These are phyloP conservation scores for Anarhynchus alexandrinus DNA, from an alignment of 2,113 vertebrate genomes.

Conservation along the genomic window DNA sequence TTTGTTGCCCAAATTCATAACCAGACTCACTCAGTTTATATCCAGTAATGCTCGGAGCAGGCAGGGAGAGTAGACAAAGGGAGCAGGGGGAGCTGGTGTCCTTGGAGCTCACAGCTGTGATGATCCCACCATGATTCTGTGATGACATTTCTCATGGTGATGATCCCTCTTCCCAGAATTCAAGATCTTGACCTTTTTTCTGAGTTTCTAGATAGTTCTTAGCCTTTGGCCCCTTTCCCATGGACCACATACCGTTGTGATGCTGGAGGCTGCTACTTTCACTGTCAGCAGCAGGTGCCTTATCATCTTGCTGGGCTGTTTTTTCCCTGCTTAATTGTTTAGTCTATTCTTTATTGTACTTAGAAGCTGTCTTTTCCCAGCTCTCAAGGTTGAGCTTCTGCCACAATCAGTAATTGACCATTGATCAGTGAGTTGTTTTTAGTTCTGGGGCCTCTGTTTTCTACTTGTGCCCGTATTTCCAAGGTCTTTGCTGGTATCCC, in stretches of 20 bases:
- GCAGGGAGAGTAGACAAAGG: not conserved
- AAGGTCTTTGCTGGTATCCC: not conserved
- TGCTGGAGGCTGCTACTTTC: not conserved
- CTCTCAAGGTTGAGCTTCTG: not conserved
- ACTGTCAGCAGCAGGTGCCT: not conserved
- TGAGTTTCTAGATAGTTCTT: not conserved
- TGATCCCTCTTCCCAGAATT: not conserved
- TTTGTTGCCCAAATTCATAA: not conserved
- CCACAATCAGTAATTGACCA: not conserved
- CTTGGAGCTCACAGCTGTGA: not conserved
- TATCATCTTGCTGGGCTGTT: not conserved
- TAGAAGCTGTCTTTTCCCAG: not conserved
- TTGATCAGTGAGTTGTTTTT: not conserved
- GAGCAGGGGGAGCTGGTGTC: not conserved
- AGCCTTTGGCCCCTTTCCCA: not conserved
- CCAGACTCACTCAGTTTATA: not conserved
- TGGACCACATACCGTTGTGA: not conserved
- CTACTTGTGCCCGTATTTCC: not conserved
- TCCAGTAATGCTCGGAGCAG: not conserved
- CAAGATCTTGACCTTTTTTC: not conserved
- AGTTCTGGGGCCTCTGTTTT: not conserved
- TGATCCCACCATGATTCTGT: not conserved
- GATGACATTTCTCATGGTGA: not conserved
- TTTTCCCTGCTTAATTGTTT: not conserved
- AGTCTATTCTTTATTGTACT: not conserved